Conservation (phyloP, 2,888 invertebrate species). For the Sarcophaga subvicina region DNA sequence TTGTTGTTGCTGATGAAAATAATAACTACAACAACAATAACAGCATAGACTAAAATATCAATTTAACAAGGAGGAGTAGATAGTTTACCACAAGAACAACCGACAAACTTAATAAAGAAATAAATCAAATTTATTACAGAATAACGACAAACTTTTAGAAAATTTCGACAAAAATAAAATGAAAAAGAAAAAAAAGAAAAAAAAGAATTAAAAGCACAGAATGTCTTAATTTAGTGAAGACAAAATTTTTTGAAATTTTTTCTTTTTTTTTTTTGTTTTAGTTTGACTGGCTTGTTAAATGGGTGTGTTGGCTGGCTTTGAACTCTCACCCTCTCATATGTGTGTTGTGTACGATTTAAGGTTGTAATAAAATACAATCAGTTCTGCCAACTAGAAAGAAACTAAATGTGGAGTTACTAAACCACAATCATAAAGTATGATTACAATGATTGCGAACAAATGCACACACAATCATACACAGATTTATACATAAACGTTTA, state of each 20-base stretch:
- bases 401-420: constrained; percentile 60
- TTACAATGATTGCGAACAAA: constrained; percentile 51
- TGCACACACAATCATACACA: background rate
- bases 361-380: constrained; percentile 67
- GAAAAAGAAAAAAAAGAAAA: background rate
- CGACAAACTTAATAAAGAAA: constrained; percentile 21
- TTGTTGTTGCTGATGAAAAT: too few species aligned
- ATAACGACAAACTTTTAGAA: background rate
- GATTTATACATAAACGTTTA: background rate
- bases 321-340: constrained; percentile 17
- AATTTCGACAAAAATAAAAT: too few species aligned
- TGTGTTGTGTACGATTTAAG: constrained; percentile 45
- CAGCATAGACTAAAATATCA: background rate
- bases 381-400: constrained; percentile 66
- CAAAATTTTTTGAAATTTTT: constrained; percentile 19
- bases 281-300: too few species aligned
- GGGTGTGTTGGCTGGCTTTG: background rate
- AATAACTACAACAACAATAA: background rate
- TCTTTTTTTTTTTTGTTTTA: background rate
- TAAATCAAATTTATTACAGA: constrained; percentile 44
- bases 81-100: background rate
- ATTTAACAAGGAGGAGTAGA: background rate
- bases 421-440: constrained; percentile 65
- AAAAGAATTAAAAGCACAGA: background rate
- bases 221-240: constrained; percentile 42